These are phyloP conservation scores for Apotomis turbidana DNA, from an alignment of 2,888 invertebrate genomes.

Conservation along the genomic window DNA sequence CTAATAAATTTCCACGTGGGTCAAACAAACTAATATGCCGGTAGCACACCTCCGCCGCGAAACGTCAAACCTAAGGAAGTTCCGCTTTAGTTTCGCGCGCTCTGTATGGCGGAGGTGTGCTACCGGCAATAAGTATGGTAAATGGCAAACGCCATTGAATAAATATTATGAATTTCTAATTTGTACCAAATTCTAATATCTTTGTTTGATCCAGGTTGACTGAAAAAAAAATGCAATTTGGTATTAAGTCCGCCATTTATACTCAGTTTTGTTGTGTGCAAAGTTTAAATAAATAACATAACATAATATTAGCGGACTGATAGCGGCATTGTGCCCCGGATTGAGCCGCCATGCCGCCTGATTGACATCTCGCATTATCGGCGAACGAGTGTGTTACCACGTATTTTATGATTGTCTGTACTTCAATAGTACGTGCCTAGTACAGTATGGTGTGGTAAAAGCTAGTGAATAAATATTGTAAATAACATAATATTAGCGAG, in stretches of 20 bases:
- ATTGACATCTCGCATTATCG: slow-evolving; percentile 29
- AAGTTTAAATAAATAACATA: not conserved
- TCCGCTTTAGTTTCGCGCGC: too few species aligned
- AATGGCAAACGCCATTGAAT: not conserved
- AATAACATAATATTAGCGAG: slow-evolving; percentile 18
- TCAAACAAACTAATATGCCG: too few species aligned
- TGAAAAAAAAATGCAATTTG: too few species aligned
- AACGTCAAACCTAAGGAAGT: too few species aligned
- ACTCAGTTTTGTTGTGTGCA: too few species aligned
- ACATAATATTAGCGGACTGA: slow-evolving; percentile 17
- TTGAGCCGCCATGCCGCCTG: slow-evolving; percentile 6
- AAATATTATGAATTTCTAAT: not conserved
- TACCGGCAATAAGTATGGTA: not conserved
- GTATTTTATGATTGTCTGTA: not conserved
- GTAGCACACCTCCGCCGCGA: too few species aligned
- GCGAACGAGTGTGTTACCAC: not conserved
- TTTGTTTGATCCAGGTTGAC: too few species aligned
- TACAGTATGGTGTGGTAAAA: not conserved
- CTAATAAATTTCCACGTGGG: too few species aligned
- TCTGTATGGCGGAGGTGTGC: too few species aligned
- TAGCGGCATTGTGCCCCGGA: slow-evolving; percentile 13
- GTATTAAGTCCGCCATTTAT: too few species aligned
- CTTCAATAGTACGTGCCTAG: not conserved
- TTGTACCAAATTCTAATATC: too few species aligned
- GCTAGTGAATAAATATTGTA: not conserved